Evolutionary conservation across 2,113 vertebrate genomes (phyloP).

Genomic region (Microtus montanus): DNA sequence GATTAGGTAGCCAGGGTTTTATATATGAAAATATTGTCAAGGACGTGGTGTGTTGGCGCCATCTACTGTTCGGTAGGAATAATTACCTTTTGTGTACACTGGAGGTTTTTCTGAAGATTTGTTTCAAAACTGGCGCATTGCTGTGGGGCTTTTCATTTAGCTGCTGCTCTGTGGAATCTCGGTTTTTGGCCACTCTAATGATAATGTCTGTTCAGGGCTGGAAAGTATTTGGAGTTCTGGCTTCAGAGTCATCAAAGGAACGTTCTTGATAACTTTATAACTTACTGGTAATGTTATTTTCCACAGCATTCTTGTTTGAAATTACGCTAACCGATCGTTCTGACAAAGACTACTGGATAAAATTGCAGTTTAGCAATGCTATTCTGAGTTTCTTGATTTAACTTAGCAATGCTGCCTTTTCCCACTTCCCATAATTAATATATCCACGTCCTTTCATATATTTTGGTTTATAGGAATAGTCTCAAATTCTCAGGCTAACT

Average conservation of each 20-base stretch:
- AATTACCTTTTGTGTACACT: not conserved
- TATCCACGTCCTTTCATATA: not conserved
- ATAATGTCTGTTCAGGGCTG: not conserved
- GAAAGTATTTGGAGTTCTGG: not conserved
- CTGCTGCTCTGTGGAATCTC: not conserved
- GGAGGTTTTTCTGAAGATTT: not conserved
- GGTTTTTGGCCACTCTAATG: not conserved
- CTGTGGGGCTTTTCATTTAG: not conserved
- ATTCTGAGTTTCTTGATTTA: not conserved
- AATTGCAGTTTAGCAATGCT: not conserved
- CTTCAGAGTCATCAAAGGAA: not conserved
- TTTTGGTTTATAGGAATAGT: not conserved
- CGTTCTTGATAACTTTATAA: not conserved
- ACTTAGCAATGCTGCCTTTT: not conserved
- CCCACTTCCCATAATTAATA: not conserved
- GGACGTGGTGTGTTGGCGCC: conserved; percentile 55
- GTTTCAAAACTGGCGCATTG: not conserved
- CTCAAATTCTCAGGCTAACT: not conserved
- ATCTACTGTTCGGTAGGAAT: conserved; percentile 64
- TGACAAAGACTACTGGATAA: not conserved
- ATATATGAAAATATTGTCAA: not conserved
- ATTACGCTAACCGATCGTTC: not conserved
- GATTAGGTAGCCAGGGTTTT: not conserved
- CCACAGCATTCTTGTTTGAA: not conserved
- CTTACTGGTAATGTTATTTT: not conserved